Conservation (phyloP, 2,113 vertebrate species). For the Colossoma macropomum region DNA sequence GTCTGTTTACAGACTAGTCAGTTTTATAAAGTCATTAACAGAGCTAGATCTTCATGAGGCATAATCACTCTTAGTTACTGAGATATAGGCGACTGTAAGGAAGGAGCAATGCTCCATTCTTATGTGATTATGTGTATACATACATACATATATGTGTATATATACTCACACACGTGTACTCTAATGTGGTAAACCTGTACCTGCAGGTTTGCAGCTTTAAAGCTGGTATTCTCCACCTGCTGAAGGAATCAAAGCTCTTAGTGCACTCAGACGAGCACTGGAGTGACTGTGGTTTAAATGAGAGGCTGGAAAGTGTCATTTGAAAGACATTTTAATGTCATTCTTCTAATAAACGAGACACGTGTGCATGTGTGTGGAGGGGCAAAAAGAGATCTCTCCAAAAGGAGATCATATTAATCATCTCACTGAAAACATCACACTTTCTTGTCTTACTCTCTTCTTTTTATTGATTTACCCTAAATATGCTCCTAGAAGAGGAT, state of each 20-base stretch:
- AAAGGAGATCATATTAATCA: constrained; percentile 11
- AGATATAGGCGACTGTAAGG: not conserved
- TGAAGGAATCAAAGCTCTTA: not conserved
- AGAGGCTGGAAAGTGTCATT: not conserved
- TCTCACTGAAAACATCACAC: not conserved
- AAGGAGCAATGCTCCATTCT: no score
- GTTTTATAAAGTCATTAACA: not conserved
- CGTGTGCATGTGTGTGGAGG: not conserved
- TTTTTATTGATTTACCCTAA: not conserved
- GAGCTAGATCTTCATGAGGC: not conserved
- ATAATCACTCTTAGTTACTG: not conserved
- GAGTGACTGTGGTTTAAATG: not conserved
- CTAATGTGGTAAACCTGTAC: not conserved
- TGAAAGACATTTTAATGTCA: not conserved
- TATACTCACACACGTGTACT: not conserved
- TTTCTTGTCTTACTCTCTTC: not conserved
- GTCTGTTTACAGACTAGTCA: not conserved
- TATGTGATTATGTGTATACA: no score
- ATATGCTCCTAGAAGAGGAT: not conserved
- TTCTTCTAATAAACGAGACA: constrained; percentile 4
- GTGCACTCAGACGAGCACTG: not conserved
- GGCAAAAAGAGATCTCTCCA: not conserved
- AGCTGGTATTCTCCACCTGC: constrained; percentile 11
- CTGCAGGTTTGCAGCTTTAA: constrained; percentile 16
- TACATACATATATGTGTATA: not conserved